phyloP scores from a whole-genome alignment of 2,888 invertebrate genomes.

The Blastobasis lacticolella region DNA sequence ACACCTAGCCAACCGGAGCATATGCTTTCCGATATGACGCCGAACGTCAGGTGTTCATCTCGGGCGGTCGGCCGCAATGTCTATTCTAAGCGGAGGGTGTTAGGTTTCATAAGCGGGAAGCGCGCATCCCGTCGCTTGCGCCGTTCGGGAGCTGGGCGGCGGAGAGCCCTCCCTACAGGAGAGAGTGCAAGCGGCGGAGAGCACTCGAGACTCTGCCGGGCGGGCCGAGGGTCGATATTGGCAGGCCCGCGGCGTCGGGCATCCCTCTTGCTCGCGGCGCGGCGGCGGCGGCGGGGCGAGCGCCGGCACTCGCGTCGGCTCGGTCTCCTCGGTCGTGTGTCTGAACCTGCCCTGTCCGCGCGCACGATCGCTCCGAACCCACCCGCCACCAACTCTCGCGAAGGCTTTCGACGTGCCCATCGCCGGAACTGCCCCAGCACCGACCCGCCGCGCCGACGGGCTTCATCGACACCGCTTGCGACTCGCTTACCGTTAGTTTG shows the following conservation, averaged over 20 bases:
- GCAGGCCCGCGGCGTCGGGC: slow-evolving; percentile 54
- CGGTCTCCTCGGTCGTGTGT: slow-evolving; percentile 65
- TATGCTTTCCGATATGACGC: slow-evolving; percentile 71
- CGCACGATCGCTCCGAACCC: slow-evolving; percentile 63
- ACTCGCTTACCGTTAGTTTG: too few relatives aligned
- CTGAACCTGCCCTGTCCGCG: slow-evolving; percentile 67
- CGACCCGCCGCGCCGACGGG: too few relatives aligned
- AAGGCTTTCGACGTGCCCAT: background rate
- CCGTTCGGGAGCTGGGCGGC: slow-evolving; percentile 29
- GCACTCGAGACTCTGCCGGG: slow-evolving; percentile 64
- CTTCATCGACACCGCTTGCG: too few relatives aligned
- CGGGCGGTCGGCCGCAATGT: slow-evolving; percentile 32
- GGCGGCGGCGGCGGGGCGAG: slow-evolving; percentile 55
- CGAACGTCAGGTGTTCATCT: slow-evolving; percentile 73
- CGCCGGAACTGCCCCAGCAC: too few relatives aligned
- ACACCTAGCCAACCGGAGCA: slow-evolving; percentile 71
- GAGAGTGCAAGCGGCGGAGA: slow-evolving; percentile 50
- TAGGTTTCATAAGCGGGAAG: slow-evolving; percentile 35
- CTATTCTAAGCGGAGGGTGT: slow-evolving; percentile 30
- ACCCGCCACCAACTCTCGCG: slow-evolving; percentile 56
- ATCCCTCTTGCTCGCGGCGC: slow-evolving; percentile 65
- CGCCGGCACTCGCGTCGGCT: slow-evolving; percentile 69
- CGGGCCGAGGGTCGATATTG: slow-evolving; percentile 64
- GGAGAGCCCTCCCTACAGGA: slow-evolving; percentile 63
- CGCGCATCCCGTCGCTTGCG: slow-evolving; percentile 26